Evolutionary conservation across 1,140 invertebrate genomes (phyloP).

Genomic region (Cheumatopsyche charites): DNA sequence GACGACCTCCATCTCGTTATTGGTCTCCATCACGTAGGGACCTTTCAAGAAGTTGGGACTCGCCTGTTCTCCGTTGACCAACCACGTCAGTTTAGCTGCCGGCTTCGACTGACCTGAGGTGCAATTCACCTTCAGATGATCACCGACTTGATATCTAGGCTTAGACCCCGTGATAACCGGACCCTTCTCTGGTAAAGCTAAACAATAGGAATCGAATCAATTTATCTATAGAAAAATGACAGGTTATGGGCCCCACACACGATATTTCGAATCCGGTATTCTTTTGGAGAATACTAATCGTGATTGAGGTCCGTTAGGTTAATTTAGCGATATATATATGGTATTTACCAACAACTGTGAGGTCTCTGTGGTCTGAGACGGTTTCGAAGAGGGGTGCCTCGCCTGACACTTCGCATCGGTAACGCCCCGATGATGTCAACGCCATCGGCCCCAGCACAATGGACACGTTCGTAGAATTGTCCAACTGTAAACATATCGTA

Average conservation of each 20-base stretch:
- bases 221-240: background rate
- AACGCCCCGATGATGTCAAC: conserved; percentile 77
- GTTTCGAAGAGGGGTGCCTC: conserved; percentile 85
- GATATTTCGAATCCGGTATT: too few relatives aligned
- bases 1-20: conserved; percentile 73
- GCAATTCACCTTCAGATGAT: conserved; percentile 81
- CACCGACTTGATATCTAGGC: conserved; percentile 80
- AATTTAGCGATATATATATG: background rate
- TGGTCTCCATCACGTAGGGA: conserved; percentile 52
- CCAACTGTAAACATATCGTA: conserved; percentile 62
- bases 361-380: conserved; percentile 80
- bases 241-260: too few relatives aligned
- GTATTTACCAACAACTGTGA: conserved; percentile 80
- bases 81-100: conserved; percentile 83
- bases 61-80: conserved; percentile 84
- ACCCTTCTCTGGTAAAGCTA: conserved; percentile 82
- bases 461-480: conserved; percentile 73
- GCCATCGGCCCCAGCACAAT: conserved; percentile 77
- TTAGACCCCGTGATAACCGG: conserved; percentile 81
- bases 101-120: conserved; percentile 83
- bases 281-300: too few relatives aligned
- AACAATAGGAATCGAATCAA: background rate
- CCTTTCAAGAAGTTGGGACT: conserved; percentile 56
- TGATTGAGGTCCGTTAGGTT: too few relatives aligned
- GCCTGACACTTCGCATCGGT: conserved; percentile 88